Conservation (phyloP, 1,140 invertebrate species). For the Tetramorium parvispinum region DNA sequence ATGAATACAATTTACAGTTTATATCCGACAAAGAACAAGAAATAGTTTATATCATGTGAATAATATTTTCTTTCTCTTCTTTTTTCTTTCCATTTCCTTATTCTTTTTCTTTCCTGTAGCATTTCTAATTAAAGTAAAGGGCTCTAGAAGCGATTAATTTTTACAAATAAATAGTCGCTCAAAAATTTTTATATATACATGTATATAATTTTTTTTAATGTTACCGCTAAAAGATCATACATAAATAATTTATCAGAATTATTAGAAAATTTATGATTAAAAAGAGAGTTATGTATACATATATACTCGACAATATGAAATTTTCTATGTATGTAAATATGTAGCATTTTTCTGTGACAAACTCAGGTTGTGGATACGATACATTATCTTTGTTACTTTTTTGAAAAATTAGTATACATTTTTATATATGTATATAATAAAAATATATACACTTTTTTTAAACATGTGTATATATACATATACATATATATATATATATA, state of each 20-base stretch:
- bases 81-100: neutral
- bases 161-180: neutral
- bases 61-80: neutral
- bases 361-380: neutral
- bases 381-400: neutral
- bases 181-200: neutral
- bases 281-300: neutral
- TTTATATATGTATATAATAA: neutral
- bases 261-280: neutral
- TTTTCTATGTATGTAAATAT: neutral
- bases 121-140: neutral
- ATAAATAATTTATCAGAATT: neutral
- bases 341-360: neutral
- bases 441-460: neutral
- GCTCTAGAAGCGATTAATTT: conserved; percentile 14
- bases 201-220: neutral
- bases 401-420: neutral
- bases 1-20: neutral
- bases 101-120: neutral
- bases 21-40: neutral
- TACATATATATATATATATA: neutral
- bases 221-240: neutral
- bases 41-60: neutral
- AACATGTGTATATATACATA: neutral
- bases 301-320: neutral